Conservation (phyloP, 2,113 vertebrate species). For the Chloropsis cyanopogon region DNA sequence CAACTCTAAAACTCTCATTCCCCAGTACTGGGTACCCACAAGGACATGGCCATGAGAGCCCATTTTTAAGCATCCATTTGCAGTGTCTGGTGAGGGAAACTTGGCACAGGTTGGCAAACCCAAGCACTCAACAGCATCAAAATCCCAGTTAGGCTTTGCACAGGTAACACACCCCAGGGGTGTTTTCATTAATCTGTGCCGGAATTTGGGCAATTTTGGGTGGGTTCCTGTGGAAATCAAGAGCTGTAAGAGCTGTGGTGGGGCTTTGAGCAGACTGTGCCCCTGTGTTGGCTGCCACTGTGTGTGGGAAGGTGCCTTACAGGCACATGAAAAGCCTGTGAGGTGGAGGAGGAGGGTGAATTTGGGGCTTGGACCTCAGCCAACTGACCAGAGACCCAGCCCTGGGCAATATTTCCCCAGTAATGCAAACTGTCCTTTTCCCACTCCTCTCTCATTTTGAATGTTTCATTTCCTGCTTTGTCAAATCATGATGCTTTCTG, state of each 20-base stretch:
- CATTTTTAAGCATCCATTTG: not conserved
- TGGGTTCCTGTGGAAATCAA: not conserved
- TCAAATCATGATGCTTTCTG: fast-evolving
- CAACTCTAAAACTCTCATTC: not conserved
- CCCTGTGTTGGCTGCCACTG: fast-evolving
- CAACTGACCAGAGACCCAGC: not conserved
- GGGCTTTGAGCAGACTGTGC: not conserved
- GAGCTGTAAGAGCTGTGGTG: not conserved
- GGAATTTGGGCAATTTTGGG: not conserved
- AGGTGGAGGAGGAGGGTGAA: too few relatives aligned
- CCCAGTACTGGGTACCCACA: not conserved
- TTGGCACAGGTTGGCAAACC: fast-evolving
- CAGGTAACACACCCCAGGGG: not conserved
- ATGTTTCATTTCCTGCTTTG: not conserved
- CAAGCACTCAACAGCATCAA: not conserved
- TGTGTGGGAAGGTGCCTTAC: not conserved
- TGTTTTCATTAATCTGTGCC: not conserved
- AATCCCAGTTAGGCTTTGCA: not conserved
- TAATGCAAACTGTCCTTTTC: not conserved
- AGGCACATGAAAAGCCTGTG: not conserved
- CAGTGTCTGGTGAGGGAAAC: not conserved
- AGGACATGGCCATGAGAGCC: not conserved
- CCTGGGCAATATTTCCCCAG: not conserved
- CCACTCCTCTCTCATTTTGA: not conserved
- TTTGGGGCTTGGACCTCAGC: not conserved